These are phyloP conservation scores for Clostera curtula DNA, from an alignment of 2,888 invertebrate species.

Conservation along the genomic window DNA sequence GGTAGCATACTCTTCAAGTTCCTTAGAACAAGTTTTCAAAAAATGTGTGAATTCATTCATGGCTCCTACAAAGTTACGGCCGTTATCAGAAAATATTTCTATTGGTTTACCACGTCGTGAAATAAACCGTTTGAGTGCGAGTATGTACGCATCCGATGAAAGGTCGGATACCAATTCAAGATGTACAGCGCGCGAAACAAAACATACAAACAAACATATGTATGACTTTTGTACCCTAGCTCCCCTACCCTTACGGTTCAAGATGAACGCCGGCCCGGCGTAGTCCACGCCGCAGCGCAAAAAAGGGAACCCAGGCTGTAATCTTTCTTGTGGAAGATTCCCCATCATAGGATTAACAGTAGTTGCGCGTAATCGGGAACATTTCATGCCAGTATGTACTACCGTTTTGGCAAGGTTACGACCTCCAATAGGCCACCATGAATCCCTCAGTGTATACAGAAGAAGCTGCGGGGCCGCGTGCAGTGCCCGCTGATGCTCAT, in stretches of 20 bases:
- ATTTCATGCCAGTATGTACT: background rate
- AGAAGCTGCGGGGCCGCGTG: conserved; percentile 10
- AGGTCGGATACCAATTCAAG: background rate
- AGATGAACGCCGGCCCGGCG: background rate
- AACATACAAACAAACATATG: too few relatives aligned
- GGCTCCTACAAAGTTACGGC: background rate
- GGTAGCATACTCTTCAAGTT: background rate
- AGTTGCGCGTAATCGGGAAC: background rate
- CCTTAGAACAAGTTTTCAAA: background rate
- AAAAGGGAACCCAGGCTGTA: background rate
- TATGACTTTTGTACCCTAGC: background rate
- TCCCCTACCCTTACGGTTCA: background rate
- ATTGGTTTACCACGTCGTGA: background rate
- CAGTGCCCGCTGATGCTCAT: conserved; percentile 7
- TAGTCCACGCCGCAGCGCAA: background rate
- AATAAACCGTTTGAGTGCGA: conserved; percentile 2
- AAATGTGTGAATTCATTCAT: background rate
- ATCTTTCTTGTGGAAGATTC: background rate
- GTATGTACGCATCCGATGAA: background rate
- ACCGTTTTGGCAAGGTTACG: background rate
- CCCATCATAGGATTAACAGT: background rate
- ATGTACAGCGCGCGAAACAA: background rate
- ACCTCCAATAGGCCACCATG: conserved; percentile 2
- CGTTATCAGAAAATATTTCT: conserved; percentile 1
- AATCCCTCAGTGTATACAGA: background rate